phyloP scores from a whole-genome alignment of 2,113 vertebrate genomes.

The Axis porcinus region DNA sequence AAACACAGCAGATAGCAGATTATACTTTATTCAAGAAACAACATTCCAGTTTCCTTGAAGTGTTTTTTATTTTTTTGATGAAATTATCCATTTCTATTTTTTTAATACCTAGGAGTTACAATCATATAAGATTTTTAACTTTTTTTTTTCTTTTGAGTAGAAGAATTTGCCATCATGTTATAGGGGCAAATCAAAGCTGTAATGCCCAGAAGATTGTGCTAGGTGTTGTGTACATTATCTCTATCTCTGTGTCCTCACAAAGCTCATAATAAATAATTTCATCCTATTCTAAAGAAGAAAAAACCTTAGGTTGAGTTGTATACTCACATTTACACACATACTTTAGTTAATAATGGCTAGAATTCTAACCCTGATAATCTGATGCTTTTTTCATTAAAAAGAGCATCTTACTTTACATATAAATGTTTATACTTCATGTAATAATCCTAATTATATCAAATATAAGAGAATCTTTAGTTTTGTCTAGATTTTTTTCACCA shows the following conservation, averaged over 20 bases:
- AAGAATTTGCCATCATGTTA: not conserved
- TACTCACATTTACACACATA: not conserved
- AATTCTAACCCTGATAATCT: not conserved
- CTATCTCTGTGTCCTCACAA: not conserved
- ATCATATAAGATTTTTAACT: not conserved
- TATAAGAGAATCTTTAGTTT: not conserved
- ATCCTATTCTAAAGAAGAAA: not conserved
- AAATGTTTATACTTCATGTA: not conserved
- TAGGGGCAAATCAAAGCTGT: not conserved
- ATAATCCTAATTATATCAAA: not conserved
- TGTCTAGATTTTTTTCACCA: not conserved
- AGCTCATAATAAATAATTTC: not conserved
- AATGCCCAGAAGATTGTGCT: not conserved
- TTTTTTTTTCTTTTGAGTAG: not conserved
- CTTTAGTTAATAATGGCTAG: not conserved
- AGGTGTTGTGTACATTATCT: not conserved
- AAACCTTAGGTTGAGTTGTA: not conserved
- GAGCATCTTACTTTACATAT: not conserved
- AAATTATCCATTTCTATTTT: not conserved
- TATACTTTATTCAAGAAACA: not conserved
- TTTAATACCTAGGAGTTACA: not conserved
- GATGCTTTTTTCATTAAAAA: not conserved
- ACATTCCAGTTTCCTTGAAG: not conserved
- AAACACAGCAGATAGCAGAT: not conserved
- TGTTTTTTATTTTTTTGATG: not conserved